Percentiles rank a stretch among this genome's conserved stretches.
phyloP scores from a whole-genome alignment of 2,113 vertebrate genomes.

The Terrapene triunguis region DNA sequence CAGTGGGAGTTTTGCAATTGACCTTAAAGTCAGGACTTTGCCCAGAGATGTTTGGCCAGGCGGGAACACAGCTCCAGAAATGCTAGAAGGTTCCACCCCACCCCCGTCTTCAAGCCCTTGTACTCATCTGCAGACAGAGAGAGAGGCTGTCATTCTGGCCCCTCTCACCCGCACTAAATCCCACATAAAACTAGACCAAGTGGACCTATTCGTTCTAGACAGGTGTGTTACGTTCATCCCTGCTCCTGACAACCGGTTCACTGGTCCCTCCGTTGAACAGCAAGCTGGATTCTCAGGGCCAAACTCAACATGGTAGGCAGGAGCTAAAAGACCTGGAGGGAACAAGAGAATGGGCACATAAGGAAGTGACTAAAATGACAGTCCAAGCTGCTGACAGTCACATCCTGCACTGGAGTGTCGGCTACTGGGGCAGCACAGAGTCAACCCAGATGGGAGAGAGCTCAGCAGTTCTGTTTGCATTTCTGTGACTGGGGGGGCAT shows the following conservation, averaged over 20 bases:
- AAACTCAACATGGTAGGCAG: not conserved
- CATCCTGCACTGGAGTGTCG: rapidly evolving
- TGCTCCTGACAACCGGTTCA: not conserved
- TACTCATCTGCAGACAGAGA: not conserved
- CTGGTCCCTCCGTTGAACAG: not conserved
- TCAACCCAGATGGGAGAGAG: not conserved
- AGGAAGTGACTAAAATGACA: not conserved
- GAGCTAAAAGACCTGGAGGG: not conserved
- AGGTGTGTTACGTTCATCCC: not conserved
- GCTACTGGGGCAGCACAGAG: rapidly evolving
- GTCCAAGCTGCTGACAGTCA: not conserved
- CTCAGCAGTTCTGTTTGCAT: not conserved
- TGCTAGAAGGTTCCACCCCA: not conserved
- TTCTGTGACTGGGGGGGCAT: not conserved
- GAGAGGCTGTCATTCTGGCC: not conserved
- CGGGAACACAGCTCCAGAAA: too few species aligned
- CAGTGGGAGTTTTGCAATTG: too few species aligned
- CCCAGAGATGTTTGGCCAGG: too few species aligned
- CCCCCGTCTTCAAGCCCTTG: not conserved
- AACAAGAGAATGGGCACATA: rapidly evolving
- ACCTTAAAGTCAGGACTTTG: too few species aligned
- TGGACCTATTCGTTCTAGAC: not conserved
- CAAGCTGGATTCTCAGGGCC: not conserved
- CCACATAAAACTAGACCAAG: not conserved
- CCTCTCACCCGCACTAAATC: not conserved